Conservation (phyloP, 2,888 invertebrate genomes). For the Tetheella fluctuosa region DNA sequence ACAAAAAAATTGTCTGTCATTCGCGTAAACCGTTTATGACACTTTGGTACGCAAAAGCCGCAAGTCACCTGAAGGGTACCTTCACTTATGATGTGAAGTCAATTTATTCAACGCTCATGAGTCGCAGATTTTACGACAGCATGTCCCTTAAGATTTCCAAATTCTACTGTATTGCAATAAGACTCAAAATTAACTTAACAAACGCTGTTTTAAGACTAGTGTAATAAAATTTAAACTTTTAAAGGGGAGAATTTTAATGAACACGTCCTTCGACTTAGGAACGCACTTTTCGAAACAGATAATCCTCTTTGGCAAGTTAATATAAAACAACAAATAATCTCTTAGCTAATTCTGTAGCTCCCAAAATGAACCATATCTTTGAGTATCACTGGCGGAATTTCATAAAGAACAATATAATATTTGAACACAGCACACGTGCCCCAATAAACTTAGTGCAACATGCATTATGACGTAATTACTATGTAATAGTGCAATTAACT, state of each 20-base stretch:
- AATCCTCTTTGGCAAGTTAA: background rate
- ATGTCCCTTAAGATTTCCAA: background rate
- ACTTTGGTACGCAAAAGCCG: conserved; percentile 1
- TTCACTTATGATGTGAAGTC: conserved; percentile 1
- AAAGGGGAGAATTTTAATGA: background rate
- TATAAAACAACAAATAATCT: background rate
- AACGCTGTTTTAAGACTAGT: background rate
- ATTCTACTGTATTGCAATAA: background rate
- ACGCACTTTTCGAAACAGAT: background rate
- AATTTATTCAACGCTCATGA: conserved; percentile 5
- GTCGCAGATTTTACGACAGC: conserved; percentile 5
- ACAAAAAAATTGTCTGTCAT: background rate
- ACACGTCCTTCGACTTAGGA: background rate
- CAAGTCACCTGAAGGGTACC: conserved; percentile 4
- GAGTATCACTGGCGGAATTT: background rate
- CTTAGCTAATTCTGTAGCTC: no score
- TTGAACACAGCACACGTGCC: conserved; percentile 19
- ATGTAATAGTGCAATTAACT: conserved; percentile 19
- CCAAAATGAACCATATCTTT: background rate
- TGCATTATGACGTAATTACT: conserved; percentile 25
- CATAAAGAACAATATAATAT: background rate
- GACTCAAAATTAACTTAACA: background rate
- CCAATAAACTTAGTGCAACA: conserved; percentile 26
- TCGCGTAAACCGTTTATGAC: conserved; percentile 5
- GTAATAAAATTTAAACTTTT: conserved; percentile 3